These are phyloP conservation scores for Anguilla megastoma DNA, from an alignment of 2,797 vertebrate species.

Conservation along the genomic window DNA sequence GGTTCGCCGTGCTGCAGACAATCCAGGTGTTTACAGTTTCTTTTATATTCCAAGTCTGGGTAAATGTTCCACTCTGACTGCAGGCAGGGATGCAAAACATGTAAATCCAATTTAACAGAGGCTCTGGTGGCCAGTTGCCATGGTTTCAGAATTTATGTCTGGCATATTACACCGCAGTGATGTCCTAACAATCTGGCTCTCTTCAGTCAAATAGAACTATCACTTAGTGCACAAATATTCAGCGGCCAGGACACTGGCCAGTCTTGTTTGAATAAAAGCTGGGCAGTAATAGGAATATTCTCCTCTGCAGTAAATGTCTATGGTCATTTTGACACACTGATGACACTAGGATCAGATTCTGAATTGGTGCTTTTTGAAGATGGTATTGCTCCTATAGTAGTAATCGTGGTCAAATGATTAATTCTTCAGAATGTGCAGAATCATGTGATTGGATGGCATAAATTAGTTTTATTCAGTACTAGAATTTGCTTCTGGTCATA, in stretches of 20 bases:
- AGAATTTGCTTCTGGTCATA: neutral
- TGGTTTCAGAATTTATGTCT: neutral
- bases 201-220: neutral
- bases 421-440: neutral
- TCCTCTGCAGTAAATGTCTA: neutral
- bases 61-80: neutral
- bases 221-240: neutral
- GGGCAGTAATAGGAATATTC: neutral
- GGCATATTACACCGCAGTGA: neutral
- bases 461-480: neutral
- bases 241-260: neutral
- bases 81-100: neutral
- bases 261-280: neutral
- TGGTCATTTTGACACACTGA: neutral
- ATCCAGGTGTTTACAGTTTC: neutral
- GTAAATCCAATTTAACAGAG: neutral
- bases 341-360: neutral
- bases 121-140: neutral
- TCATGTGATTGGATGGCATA: neutral
- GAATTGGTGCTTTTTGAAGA: neutral
- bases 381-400: neutral
- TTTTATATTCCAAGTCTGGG: neutral
- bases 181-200: neutral
- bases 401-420: neutral
- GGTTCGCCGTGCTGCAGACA: neutral